A percentile compares a stretch with the other conserved stretches of the same genome.
Conservation (phyloP, 2,113 vertebrate species). For the Irena cyanogastra region DNA sequence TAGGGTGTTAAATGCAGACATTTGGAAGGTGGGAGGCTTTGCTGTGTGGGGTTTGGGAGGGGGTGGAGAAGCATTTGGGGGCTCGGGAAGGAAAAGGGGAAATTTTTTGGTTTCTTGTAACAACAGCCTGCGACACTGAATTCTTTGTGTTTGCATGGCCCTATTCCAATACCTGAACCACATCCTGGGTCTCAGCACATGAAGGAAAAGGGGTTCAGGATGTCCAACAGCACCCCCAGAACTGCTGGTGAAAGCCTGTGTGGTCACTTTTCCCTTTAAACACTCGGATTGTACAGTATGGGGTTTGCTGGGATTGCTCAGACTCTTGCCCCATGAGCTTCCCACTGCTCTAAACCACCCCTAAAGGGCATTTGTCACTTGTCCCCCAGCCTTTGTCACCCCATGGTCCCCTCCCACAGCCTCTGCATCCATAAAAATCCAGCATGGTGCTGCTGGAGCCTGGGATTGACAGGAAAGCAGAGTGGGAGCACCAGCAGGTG, state of each 20-base stretch:
- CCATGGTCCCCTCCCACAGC: neutral
- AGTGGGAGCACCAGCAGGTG: neutral
- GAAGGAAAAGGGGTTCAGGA: neutral
- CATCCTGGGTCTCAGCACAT: neutral
- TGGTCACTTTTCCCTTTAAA: neutral
- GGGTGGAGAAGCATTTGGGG: neutral
- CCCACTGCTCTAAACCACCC: neutral
- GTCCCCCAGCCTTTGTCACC: neutral
- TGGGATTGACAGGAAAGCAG: neutral
- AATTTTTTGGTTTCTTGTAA: neutral
- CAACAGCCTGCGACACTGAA: neutral
- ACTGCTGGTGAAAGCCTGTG: neutral
- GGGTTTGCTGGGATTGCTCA: neutral
- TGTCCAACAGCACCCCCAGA: neutral
- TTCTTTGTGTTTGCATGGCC: neutral
- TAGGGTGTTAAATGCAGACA: neutral
- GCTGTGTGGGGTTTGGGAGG: neutral
- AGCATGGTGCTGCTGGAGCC: neutral
- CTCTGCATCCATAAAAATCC: neutral
- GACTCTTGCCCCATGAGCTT: fast-evolving
- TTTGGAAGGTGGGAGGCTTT: neutral
- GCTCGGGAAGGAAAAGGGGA: neutral
- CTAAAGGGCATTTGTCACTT: neutral
- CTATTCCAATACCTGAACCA: neutral
- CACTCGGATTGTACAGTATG: fast-evolving